Evolutionary conservation across 2,113 vertebrate genomes (phyloP).

Genomic region (Abramis brama): DNA sequence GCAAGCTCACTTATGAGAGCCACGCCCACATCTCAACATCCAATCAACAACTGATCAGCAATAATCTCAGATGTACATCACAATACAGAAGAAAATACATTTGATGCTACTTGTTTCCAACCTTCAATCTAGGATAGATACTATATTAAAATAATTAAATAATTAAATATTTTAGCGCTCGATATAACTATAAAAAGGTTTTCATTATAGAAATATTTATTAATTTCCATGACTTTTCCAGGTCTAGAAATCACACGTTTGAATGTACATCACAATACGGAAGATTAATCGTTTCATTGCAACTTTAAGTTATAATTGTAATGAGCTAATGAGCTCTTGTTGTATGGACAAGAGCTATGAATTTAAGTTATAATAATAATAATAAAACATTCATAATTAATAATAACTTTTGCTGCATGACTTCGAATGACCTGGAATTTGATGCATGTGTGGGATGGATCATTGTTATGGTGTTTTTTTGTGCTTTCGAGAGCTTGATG

Average conservation of each 20-base stretch:
- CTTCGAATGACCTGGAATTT: neutral
- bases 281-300: neutral
- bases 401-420: neutral
- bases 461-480: neutral
- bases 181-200: neutral
- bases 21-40: neutral
- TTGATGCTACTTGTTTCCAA: neutral
- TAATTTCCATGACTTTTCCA: neutral
- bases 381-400: neutral
- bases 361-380: neutral
- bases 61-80: neutral
- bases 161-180: neutral
- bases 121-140: neutral
- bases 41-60: neutral
- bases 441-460: neutral
- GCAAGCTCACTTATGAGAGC: neutral
- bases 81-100: neutral
- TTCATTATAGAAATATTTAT: neutral
- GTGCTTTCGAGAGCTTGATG: neutral
- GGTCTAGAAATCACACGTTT: neutral
- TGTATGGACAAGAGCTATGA: neutral
- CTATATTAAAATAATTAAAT: neutral
- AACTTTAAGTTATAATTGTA: neutral
- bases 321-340: neutral
- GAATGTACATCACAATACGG: neutral